Conservation (phyloP, 2,797 vertebrate species). For the Microhierax caerulescens region DNA sequence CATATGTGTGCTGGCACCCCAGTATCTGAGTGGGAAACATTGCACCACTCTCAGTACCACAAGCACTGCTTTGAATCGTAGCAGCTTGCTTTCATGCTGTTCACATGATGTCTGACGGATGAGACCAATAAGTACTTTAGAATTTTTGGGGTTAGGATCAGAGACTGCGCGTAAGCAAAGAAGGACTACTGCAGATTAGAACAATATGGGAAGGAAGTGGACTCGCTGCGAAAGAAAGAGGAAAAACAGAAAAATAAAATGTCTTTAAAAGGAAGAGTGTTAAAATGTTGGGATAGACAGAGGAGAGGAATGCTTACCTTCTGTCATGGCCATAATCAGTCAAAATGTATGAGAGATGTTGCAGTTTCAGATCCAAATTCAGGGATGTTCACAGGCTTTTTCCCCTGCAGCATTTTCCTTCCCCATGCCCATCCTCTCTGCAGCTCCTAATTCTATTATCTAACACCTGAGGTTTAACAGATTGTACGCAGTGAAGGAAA, state of each 20-base stretch:
- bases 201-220: not conserved
- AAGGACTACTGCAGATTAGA: not conserved
- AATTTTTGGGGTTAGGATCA: not conserved
- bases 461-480: not conserved
- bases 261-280: not conserved
- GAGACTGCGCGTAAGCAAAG: not conserved
- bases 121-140: not conserved
- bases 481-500: not conserved
- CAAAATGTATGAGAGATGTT: not conserved
- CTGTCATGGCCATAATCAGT: not conserved
- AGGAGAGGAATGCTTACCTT: not conserved
- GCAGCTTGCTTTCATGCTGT: not conserved
- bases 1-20: not conserved
- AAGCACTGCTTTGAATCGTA: not conserved
- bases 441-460: not conserved
- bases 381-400: not conserved
- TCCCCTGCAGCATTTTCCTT: not conserved
- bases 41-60: not conserved
- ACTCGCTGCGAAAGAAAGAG: not conserved
- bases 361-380: not conserved
- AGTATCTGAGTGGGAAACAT: not conserved
- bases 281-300: not conserved
- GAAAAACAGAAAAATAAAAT: not conserved
- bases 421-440: not conserved
- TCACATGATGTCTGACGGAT: not conserved